A percentile compares a stretch with the other conserved stretches of the same genome.
Evolutionary conservation across 2,797 vertebrate genomes (phyloP).

Genomic region (Silurus aristotelis): DNA sequence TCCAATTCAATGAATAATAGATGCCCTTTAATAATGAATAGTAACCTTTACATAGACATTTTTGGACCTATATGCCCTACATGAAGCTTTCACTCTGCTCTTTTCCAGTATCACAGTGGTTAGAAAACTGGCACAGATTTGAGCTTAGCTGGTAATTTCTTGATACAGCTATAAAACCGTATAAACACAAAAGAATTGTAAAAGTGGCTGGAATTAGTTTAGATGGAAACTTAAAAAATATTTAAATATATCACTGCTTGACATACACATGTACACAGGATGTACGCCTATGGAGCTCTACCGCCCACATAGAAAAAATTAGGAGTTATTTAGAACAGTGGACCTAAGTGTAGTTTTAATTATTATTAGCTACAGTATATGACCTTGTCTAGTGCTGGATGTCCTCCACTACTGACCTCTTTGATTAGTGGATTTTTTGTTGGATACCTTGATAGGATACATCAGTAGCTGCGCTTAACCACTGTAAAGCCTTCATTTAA

Average conservation of each 20-base stretch:
- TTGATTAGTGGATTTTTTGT: slow-evolving; percentile 23
- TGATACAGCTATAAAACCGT: neutral
- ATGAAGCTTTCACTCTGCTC: neutral
- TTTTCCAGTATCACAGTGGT: too few relatives aligned
- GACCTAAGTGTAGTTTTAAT: neutral
- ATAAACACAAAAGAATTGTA: neutral
- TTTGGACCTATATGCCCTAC: neutral
- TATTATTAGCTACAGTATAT: neutral
- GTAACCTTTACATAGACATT: slow-evolving; percentile 28
- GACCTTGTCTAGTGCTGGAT: neutral
- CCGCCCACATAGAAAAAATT: neutral
- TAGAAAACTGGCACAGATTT: neutral
- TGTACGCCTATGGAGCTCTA: slow-evolving; percentile 1
- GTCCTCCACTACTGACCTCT: neutral
- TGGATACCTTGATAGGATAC: slow-evolving; percentile 17
- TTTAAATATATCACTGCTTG: neutral
- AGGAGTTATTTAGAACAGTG: slow-evolving; percentile 10
- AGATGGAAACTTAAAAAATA: neutral
- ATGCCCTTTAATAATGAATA: slow-evolving; percentile 20
- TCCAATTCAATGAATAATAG: slow-evolving; percentile 11
- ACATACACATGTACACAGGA: neutral
- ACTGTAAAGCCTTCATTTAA: slow-evolving; percentile 31
- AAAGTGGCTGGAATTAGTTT: neutral
- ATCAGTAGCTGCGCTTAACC: slow-evolving; percentile 29
- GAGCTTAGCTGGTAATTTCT: neutral